A percentile compares a stretch with the other conserved stretches of the same genome.
Conservation (phyloP, 2,113 vertebrate genomes). For the Ophthalmolycus amberensis region DNA sequence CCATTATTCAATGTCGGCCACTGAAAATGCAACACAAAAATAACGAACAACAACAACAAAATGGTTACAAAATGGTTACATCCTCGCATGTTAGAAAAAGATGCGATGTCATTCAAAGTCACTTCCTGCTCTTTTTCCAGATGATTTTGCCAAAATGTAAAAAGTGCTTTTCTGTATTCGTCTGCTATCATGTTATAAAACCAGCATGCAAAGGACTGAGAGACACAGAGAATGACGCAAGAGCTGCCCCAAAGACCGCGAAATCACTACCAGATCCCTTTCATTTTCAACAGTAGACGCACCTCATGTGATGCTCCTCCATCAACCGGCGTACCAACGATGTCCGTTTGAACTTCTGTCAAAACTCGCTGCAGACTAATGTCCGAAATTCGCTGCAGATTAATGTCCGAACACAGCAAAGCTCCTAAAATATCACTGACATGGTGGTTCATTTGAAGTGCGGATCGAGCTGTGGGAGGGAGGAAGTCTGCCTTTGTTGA, state of each 20-base stretch:
- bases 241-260: too few species aligned
- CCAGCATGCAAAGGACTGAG: not conserved
- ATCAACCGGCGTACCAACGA: not conserved
- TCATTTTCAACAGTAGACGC: not conserved
- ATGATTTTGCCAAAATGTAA: constrained; percentile 23
- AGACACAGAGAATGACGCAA: too few species aligned
- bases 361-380: not conserved
- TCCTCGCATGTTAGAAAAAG: constrained; percentile 2
- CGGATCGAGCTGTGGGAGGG: constrained; percentile 3
- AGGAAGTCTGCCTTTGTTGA: not conserved
- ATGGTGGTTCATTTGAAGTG: constrained; percentile 33
- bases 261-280: not conserved
- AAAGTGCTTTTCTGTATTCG: not conserved
- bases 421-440: not conserved
- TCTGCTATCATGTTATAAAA: not conserved
- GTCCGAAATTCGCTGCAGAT: not conserved
- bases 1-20: not conserved
- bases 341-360: not conserved
- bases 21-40: constrained; percentile 9
- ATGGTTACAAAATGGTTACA: not conserved
- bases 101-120: constrained; percentile 55
- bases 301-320: not conserved
- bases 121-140: constrained; percentile 81
- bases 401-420: not conserved
- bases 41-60: not conserved